A percentile compares a stretch with the other conserved stretches of the same genome.
Conservation (phyloP, 2,113 vertebrate species). For the Dasyurus viverrinus region DNA sequence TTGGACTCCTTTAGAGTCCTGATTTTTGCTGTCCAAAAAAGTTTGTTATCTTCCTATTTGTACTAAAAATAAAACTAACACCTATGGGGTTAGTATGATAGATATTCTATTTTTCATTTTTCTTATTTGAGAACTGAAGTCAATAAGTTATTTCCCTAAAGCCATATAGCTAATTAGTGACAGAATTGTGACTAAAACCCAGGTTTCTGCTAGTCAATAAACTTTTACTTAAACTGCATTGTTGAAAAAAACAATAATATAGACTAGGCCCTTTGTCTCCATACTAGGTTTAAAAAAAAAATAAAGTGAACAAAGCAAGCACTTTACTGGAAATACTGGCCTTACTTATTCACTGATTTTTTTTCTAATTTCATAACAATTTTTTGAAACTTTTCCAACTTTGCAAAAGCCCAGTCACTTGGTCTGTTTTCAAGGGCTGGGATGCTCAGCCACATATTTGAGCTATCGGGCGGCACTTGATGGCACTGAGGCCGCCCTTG, state of each 20-base stretch:
- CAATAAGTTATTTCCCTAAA: neutral
- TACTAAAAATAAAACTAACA: neutral
- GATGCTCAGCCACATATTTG: constrained; percentile 14
- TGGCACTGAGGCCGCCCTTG: constrained; percentile 61
- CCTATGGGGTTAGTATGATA: neutral
- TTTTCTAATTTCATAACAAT: constrained; percentile 1
- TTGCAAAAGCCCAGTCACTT: constrained; percentile 42
- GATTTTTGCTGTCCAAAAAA: neutral
- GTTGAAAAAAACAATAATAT: neutral
- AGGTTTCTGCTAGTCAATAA: neutral
- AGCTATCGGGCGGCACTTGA: constrained; percentile 58
- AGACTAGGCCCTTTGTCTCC: neutral
- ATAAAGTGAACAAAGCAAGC: neutral
- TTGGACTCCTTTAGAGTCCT: neutral
- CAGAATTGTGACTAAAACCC: neutral
- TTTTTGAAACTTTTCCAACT: constrained; percentile 30
- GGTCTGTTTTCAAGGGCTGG: constrained; percentile 9
- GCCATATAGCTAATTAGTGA: neutral
- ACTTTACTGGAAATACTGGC: neutral
- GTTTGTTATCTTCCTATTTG: neutral
- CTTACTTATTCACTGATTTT: neutral
- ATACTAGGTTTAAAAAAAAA: neutral
- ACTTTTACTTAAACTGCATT: neutral
- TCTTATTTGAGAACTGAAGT: neutral
- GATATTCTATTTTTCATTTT: constrained; percentile 9